Percentiles rank a stretch among this genome's conserved stretches.
Conservation (phyloP, 2,888 invertebrate genomes). For the Masnerella sp. region DNA sequence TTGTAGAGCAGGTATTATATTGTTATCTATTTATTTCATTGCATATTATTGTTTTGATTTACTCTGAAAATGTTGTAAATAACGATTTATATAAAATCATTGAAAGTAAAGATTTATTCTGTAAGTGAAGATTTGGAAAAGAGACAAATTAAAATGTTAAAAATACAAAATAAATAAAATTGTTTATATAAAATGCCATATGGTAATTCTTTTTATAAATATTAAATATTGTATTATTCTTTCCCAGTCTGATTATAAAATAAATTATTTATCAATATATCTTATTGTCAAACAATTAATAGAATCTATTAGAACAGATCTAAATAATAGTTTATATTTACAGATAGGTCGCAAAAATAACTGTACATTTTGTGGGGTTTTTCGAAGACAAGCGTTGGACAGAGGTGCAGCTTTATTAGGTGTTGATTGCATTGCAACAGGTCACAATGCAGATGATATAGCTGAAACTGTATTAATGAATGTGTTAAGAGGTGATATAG, state of each 20-base stretch:
- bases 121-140: not conserved
- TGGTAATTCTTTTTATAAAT: not conserved
- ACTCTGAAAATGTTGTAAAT: too few species aligned
- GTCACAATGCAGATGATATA: conserved; percentile 98
- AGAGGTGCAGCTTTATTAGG: conserved; percentile 92
- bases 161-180: too few species aligned
- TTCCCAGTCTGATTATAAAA: too few species aligned
- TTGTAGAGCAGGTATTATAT: conserved; percentile 86
- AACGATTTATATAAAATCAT: too few species aligned
- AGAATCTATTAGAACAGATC: conserved; percentile 11
- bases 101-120: not conserved
- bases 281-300: too few species aligned
- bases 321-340: conserved; percentile 56
- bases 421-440: conserved; percentile 97
- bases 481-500: conserved; percentile 96
- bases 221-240: too few species aligned
- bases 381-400: conserved; percentile 96
- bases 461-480: conserved; percentile 99
- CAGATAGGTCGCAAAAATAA: conserved; percentile 93
- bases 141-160: too few species aligned
- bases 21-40: too few species aligned
- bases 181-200: not conserved
- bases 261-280: too few species aligned
- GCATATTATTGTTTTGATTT: too few species aligned
- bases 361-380: conserved; percentile 97